Evolutionary conservation across 1,140 invertebrate species (phyloP).

Genomic region (Antheraea pernyi): DNA sequence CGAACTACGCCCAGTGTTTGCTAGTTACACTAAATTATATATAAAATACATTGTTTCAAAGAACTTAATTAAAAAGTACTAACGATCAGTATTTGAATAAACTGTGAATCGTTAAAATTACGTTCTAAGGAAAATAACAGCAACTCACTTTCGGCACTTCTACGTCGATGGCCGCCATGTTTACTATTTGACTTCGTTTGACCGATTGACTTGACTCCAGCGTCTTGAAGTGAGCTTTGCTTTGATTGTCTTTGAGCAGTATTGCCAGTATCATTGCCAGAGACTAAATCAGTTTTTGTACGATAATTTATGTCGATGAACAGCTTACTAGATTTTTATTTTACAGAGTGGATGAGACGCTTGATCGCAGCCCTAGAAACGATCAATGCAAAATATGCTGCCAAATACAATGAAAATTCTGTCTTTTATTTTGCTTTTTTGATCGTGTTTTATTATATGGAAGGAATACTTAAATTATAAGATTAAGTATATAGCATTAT

Average conservation of each 20-base stretch:
- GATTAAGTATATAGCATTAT: too few species aligned
- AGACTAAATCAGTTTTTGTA: too few species aligned
- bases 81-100: neutral
- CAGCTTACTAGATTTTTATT: too few species aligned
- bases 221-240: conserved; percentile 33
- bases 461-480: too few species aligned
- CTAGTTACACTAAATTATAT: neutral
- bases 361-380: too few species aligned
- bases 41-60: neutral
- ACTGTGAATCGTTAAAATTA: neutral
- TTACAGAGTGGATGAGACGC: too few species aligned
- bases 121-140: neutral
- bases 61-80: neutral
- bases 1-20: conserved; percentile 28
- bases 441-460: too few species aligned
- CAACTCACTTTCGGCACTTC: conserved; percentile 65
- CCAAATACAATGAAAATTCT: too few species aligned
- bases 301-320: too few species aligned
- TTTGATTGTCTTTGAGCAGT: conserved; percentile 12
- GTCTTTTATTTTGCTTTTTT: too few species aligned
- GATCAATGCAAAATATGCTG: too few species aligned
- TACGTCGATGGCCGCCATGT: conserved; percentile 73
- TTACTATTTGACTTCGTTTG: conserved; percentile 43
- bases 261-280: too few species aligned
- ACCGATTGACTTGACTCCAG: conserved; percentile 29